Conservation (phyloP, 2,797 vertebrate species). For the Tadarida brasiliensis region DNA sequence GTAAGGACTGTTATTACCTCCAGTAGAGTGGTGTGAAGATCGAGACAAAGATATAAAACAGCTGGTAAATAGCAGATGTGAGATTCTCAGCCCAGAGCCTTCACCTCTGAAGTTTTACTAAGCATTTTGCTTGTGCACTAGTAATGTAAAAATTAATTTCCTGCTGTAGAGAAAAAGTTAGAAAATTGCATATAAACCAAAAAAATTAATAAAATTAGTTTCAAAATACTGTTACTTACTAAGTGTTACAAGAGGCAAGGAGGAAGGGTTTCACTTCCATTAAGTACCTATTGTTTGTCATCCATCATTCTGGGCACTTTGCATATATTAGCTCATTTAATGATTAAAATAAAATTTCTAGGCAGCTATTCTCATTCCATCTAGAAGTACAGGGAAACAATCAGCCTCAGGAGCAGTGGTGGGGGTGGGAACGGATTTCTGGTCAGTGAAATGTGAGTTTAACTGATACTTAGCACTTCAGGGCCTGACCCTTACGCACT, state of each 20-base stretch:
- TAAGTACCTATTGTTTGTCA: accelerated
- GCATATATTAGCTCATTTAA: not conserved
- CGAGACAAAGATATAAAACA: not conserved
- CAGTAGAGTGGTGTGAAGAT: not conserved
- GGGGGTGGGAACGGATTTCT: not conserved
- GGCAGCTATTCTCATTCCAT: not conserved
- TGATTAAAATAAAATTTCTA: not conserved
- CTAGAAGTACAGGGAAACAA: not conserved
- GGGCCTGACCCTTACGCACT: no score
- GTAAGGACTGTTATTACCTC: not conserved
- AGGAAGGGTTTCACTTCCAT: accelerated
- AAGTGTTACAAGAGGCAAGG: no score
- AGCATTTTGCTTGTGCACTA: not conserved
- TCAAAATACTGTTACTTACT: not conserved
- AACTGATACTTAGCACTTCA: not conserved
- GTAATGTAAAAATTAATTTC: not conserved
- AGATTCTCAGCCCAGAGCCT: not conserved
- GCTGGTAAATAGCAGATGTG: not conserved
- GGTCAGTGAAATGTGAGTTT: not conserved
- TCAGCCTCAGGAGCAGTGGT: not conserved
- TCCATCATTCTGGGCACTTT: accelerated
- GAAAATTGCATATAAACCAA: not conserved
- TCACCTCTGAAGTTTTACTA: not conserved
- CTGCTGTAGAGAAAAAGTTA: not conserved
- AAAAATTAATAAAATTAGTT: not conserved